phyloP scores from a whole-genome alignment of 2,888 invertebrate species.

The Galeruca laticollis region DNA sequence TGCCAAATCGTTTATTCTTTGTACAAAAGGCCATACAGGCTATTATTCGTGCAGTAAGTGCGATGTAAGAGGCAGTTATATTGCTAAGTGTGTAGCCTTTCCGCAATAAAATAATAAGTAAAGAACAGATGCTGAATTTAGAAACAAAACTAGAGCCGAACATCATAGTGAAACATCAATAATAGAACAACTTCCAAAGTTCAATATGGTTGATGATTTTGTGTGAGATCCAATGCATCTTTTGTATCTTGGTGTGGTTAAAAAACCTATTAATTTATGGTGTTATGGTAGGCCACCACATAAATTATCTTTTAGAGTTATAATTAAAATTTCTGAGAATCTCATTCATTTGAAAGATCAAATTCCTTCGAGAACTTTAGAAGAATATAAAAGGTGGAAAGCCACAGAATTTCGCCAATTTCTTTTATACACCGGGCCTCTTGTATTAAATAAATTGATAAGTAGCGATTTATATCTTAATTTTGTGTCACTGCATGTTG shows the following conservation, averaged over 20 bases:
- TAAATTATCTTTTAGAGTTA: not conserved
- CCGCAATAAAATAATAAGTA: not conserved
- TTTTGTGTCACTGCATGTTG: slow-evolving; percentile 13
- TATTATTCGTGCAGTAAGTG: slow-evolving; percentile 24
- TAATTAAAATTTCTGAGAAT: not conserved
- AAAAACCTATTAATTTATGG: slow-evolving; percentile 21
- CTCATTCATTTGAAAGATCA: not conserved
- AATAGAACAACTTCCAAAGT: slow-evolving; percentile 14
- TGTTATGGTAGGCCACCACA: slow-evolving; percentile 5
- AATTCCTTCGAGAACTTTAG: slow-evolving; percentile 1
- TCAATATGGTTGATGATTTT: slow-evolving; percentile 21
- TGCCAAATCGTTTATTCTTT: no score
- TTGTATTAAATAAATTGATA: slow-evolving; percentile 4
- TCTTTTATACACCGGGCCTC: slow-evolving; percentile 6
- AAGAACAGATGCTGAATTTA: slow-evolving; percentile 13
- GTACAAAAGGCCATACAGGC: slow-evolving; percentile 14
- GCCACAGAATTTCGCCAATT: slow-evolving; percentile 9
- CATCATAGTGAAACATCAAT: slow-evolving; percentile 19
- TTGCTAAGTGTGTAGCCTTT: slow-evolving; percentile 18
- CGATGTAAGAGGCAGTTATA: slow-evolving; percentile 2
- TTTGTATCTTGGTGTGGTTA: slow-evolving; percentile 9
- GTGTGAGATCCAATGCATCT: not conserved
- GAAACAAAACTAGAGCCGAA: slow-evolving; percentile 2
- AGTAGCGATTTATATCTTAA: slow-evolving; percentile 12
- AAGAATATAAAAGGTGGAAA: slow-evolving; percentile 13